phyloP scores from a whole-genome alignment of 1,140 invertebrate genomes.

The Myzus persicae region DNA sequence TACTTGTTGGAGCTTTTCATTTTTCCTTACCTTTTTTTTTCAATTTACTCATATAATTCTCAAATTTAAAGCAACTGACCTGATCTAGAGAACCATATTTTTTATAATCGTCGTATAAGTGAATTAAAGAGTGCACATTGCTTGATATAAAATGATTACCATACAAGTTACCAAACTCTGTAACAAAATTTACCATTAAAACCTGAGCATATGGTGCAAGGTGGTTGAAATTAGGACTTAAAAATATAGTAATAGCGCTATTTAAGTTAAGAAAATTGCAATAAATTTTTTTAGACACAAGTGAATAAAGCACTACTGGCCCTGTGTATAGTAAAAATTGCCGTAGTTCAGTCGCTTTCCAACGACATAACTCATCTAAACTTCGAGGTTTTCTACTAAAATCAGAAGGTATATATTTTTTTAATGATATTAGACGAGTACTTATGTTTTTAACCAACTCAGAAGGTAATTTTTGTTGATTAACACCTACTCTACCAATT shows the following conservation, averaged over 20 bases:
- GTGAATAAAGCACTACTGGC: neutral
- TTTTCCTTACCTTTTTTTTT: constrained; percentile 1
- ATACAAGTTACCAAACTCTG: neutral
- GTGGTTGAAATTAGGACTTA: neutral
- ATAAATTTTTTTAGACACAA: neutral
- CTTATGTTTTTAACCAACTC: neutral
- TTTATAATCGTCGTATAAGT: constrained; percentile 1
- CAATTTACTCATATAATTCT: neutral
- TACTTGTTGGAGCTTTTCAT: neutral
- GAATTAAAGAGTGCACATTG: neutral
- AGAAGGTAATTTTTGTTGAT: neutral
- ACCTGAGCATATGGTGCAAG: neutral
- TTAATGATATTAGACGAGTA: neutral
- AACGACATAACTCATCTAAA: neutral
- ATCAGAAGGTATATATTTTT: neutral
- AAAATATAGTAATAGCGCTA: neutral
- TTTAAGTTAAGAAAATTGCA: neutral
- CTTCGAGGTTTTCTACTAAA: neutral
- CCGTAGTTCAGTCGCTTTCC: neutral
- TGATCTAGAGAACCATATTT: neutral
- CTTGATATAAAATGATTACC: neutral
- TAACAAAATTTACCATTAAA: neutral
- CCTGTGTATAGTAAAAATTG: neutral
- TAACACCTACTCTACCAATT: neutral
- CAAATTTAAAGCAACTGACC: neutral